Base-by-base conservation (phyloP, 1,140 invertebrate genomes). In the Sitodiplosis mosellana region DNA sequence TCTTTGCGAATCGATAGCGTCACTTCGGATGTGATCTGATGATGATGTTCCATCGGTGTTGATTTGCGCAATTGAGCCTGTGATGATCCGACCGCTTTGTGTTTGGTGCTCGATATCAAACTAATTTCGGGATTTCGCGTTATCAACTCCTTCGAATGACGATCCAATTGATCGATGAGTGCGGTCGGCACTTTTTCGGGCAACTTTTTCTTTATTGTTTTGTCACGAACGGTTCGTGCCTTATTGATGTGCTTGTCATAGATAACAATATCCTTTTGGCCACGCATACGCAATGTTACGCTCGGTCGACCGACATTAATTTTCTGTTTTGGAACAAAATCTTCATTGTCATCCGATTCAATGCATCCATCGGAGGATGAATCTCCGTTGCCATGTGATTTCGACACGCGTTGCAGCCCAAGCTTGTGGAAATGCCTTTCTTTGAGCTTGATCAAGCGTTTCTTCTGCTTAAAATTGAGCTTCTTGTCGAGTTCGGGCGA, bases 341-440 rank as follows among this genome's bases (percentile, higher is more conserved):
- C 59, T 46, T 65, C 63, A 46, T 62, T 60, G 48, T 64, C 61
- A 14, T 55, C 60, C 11, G 58, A 56, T 45, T 38, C 48, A 47
- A 55, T 60, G 33, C 55, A 60, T 1, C 57, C 60, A 41, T 55
- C 54, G 45, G 59, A 60, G 17, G 54, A 55, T 15, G 56, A 53
- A 48, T 64, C 58, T 19, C 57, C 55, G 27, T 27, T 27, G 27
- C 27, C 27, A 15, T 15, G 10, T 6, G 27, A 18, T 37, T 55
- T 61, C 34, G 52, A 55, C 6, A 56, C 63, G 15, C 59, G 52
- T 22, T 53, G 49, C 20, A 75, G 55, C 0, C 72, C 73, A 17
- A 75, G 51, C 44, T 70, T 67, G 57, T 69, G 69, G 14, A 75
- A 54, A 53, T 74, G 71, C 46, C 69, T 71, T 44, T 73, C 61